These are phyloP conservation scores for Natrix natrix DNA, from an alignment of 2,797 vertebrate species.

Conservation along the genomic window DNA sequence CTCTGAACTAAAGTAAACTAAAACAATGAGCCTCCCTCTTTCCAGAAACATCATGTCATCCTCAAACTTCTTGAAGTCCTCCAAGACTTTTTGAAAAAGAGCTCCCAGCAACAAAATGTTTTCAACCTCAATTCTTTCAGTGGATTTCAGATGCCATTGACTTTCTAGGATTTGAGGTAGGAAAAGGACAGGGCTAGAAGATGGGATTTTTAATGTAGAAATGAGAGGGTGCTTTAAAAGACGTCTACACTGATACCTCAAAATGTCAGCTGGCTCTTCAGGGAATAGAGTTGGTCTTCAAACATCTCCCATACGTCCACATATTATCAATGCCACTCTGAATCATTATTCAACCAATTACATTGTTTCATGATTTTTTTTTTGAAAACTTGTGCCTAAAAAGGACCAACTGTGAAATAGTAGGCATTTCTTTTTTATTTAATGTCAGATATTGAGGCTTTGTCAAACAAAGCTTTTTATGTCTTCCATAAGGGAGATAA, in stretches of 20 bases:
- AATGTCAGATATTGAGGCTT: neutral
- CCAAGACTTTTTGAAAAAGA: neutral
- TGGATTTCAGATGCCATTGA: neutral
- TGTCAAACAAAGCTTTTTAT: neutral
- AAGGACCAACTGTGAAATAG: neutral
- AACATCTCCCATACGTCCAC: neutral
- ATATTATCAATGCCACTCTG: neutral
- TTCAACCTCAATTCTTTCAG: neutral
- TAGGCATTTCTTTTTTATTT: neutral
- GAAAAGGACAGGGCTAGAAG: neutral
- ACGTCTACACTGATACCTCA: neutral
- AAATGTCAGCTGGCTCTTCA: neutral
- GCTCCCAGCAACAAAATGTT: neutral
- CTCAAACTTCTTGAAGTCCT: neutral
- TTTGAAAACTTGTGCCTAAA: neutral
- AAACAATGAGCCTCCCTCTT: neutral
- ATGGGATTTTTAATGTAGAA: neutral
- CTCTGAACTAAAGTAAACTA: neutral
- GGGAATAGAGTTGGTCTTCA: neutral
- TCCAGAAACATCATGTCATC: neutral
- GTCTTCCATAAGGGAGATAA: neutral
- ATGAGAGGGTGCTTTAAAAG: neutral
- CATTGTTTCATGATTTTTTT: neutral
- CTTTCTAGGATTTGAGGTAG: neutral
- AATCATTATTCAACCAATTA: neutral